Base-by-base conservation (phyloP, 2,797 vertebrate species). In the Tapera naevia region DNA sequence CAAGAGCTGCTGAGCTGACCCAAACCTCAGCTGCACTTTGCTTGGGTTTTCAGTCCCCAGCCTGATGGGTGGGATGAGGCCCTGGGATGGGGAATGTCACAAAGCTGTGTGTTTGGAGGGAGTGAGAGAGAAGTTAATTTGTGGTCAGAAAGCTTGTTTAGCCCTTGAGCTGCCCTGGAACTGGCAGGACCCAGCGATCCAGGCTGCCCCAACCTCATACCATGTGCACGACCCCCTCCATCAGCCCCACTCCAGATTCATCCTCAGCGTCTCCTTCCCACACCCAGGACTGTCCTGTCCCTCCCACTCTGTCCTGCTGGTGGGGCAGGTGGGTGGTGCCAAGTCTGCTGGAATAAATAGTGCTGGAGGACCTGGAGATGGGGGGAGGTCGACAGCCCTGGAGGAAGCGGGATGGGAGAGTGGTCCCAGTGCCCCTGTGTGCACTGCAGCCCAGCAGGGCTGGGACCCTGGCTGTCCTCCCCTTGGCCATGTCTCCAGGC, bases 1-100 rank as follows among this genome's bases (percentile, higher is more conserved):
- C 79, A 92, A n/a, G 80, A 86, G 87, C 65, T 72, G 79, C 81
- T 81, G 74, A 85, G 60, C 79, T 86, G 89, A 61, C 82, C 85
- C 87, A 92, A 88, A 92, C 79, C 75, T 87, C 91, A 92, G 76
- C 80, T 85, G 74, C 32, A 33, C 87, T 87, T 87, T 32, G n/a
- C 71, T 67, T 66, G 81, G 32, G 13, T 85, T 87, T 87, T 64
- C 61, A 73, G 80, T 46, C 80, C 60, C 17, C 83, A 73, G 67
- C 48, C 43, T 57, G 53, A 39, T 75, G 73, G 35, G 57, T 80
- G 69, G 79, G 80, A 62, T 37, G 79, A 50, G 53, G 17, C 71
- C 32, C 79, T 65, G 45, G 28, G 5, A 17, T 60, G 50, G 72
- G 79, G 61, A 71, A 54, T 3, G 2, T 10, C 79, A 65, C 72